Evolutionary conservation across 2,888 invertebrate species (phyloP).

Genomic region (Autographa pulchrina): DNA sequence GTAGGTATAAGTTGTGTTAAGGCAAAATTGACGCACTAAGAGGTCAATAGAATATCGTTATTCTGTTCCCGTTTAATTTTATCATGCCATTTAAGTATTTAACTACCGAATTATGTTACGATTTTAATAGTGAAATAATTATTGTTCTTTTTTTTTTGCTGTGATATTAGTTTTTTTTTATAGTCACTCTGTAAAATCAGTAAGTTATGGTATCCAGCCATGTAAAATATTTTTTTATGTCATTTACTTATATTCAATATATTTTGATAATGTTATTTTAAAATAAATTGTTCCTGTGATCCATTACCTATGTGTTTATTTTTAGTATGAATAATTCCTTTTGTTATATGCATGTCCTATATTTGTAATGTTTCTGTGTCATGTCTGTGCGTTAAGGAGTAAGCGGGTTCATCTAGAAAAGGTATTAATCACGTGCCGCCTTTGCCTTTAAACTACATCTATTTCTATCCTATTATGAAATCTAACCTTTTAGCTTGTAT

Average conservation of each 20-base stretch:
- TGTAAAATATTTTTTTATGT: slow-evolving; percentile 8
- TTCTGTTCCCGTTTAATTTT: not conserved
- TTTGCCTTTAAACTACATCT: not conserved
- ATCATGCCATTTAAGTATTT: not conserved
- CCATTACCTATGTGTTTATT: not conserved
- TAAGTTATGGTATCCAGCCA: not conserved
- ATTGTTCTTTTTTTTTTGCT: not conserved
- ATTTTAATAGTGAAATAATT: not conserved
- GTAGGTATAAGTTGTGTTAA: not conserved
- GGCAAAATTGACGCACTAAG: not conserved
- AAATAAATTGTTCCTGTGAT: slow-evolving; percentile 52
- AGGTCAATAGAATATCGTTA: not conserved
- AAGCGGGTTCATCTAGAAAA: slow-evolving; percentile 36
- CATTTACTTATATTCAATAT: not conserved
- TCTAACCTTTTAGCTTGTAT: not conserved
- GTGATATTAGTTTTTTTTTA: not conserved
- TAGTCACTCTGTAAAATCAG: not conserved
- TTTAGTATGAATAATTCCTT: too few species aligned
- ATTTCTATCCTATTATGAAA: not conserved
- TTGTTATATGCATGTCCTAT: slow-evolving; percentile 8
- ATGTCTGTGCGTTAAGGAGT: slow-evolving; percentile 71
- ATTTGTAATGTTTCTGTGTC: slow-evolving; percentile 42
- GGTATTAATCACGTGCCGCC: slow-evolving; percentile 30
- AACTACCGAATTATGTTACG: not conserved
- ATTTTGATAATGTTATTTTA: slow-evolving; percentile 19